A percentile compares a stretch with the other conserved stretches of the same genome.
These are phyloP conservation scores for Anoura caudifer DNA, from an alignment of 2,113 vertebrate genomes.

Conservation along the genomic window DNA sequence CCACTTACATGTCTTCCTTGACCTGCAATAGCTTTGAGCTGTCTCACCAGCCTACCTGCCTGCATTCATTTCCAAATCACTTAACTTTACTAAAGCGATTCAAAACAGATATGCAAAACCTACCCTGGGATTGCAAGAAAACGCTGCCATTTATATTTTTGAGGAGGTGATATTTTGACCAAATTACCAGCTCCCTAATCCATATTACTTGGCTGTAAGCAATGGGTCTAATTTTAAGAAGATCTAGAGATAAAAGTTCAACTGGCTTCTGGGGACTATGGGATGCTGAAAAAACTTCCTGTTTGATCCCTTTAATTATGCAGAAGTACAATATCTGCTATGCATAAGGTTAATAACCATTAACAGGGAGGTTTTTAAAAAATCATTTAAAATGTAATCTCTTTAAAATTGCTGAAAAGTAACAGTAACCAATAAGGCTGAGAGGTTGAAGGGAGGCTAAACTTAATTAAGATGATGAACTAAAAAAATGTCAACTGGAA, in stretches of 20 bases:
- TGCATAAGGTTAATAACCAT: not conserved
- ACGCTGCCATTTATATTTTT: constrained; percentile 50
- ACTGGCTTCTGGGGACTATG: not conserved
- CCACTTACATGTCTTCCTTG: constrained; percentile 52
- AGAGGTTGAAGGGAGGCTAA: not conserved
- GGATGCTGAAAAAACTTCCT: not conserved
- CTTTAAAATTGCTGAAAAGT: constrained; percentile 21
- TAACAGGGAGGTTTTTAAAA: not conserved
- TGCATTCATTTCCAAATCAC: constrained; percentile 74
- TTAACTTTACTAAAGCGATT: constrained; percentile 67
- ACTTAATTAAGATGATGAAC: constrained; percentile 32
- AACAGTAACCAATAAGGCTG: constrained; percentile 16
- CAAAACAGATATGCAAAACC: constrained; percentile 59
- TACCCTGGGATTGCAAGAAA: constrained; percentile 33
- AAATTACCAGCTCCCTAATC: constrained; percentile 16
- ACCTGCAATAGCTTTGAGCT: constrained; percentile 46
- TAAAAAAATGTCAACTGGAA: not conserved
- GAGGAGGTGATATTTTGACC: constrained; percentile 34
- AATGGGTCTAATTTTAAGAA: constrained; percentile 31
- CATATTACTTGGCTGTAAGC: constrained; percentile 18
- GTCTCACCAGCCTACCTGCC: constrained; percentile 17
- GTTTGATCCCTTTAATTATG: constrained; percentile 14
- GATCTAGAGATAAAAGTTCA: not conserved
- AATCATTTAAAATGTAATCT: constrained; percentile 26
- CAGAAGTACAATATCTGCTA: not conserved